phyloP scores from a whole-genome alignment of 1,140 invertebrate genomes.

The Periplaneta americana region DNA sequence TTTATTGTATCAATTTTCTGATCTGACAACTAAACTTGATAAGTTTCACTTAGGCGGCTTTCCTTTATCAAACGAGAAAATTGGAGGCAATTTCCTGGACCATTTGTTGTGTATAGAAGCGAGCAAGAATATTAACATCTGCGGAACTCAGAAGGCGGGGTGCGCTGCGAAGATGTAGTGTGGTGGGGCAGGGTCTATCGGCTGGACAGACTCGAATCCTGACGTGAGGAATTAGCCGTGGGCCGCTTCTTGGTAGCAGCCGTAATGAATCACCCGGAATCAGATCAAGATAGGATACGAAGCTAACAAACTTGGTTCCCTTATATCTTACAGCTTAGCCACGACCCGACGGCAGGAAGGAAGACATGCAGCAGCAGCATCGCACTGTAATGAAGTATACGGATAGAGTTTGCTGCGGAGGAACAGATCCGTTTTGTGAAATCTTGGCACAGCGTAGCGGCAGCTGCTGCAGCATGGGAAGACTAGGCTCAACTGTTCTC shows the following conservation, averaged over 20 bases:
- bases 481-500: neutral
- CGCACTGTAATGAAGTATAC: neutral
- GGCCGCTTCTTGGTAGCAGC: neutral
- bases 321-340: neutral
- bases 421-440: neutral
- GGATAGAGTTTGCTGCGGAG: too few species aligned
- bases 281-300: neutral
- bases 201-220: neutral
- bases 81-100: neutral
- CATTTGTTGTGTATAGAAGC: neutral
- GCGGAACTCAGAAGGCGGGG: neutral
- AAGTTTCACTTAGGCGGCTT: neutral
- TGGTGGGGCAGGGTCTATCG: neutral
- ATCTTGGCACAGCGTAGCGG: too few species aligned
- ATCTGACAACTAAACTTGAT: too few species aligned
- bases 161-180: neutral
- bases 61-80: neutral
- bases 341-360: too few species aligned
- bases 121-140: neutral
- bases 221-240: constrained; percentile 7
- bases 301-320: neutral
- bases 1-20: neutral
- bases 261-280: constrained; percentile 5
- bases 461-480: neutral
- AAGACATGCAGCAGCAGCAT: too few species aligned